Percentiles rank a stretch among this genome's conserved stretches.
phyloP scores from a whole-genome alignment of 2,113 vertebrate species.

The Prionailurus viverrinus region DNA sequence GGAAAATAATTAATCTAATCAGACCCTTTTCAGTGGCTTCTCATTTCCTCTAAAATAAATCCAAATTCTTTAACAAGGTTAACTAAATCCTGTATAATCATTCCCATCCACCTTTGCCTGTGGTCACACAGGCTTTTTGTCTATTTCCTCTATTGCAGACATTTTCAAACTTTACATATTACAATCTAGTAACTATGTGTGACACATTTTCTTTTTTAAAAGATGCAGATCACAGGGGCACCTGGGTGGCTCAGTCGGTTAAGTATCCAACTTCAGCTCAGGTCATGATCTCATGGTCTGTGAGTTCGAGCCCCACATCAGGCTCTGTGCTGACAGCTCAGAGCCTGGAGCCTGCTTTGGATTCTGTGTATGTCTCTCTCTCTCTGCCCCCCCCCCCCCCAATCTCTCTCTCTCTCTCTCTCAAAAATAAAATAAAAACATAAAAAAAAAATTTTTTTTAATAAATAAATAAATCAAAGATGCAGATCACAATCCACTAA shows the following conservation, averaged over 20 bases:
- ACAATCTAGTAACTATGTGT: not conserved
- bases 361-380: too few species aligned
- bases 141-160: not conserved
- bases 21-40: not conserved
- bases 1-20: not conserved
- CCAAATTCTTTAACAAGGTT: slow-evolving; percentile 16
- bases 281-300: too few species aligned
- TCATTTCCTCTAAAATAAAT: slow-evolving; percentile 25
- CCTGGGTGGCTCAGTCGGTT: too few species aligned
- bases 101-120: not conserved
- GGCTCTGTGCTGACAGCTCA: too few species aligned
- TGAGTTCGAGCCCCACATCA: too few species aligned
- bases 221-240: not conserved
- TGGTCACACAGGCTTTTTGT: not conserved
- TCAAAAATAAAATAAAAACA: too few species aligned
- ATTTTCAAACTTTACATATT: not conserved
- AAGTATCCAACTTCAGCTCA: too few species aligned
- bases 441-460: too few species aligned
- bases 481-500: not conserved
- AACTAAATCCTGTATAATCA: not conserved
- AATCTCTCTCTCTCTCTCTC: too few species aligned
- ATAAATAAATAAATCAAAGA: not conserved
- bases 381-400: too few species aligned
- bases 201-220: not conserved
- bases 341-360: too few species aligned